Base-by-base conservation (phyloP, 2,888 invertebrate genomes). In the Scotopteryx bipunctaria region DNA sequence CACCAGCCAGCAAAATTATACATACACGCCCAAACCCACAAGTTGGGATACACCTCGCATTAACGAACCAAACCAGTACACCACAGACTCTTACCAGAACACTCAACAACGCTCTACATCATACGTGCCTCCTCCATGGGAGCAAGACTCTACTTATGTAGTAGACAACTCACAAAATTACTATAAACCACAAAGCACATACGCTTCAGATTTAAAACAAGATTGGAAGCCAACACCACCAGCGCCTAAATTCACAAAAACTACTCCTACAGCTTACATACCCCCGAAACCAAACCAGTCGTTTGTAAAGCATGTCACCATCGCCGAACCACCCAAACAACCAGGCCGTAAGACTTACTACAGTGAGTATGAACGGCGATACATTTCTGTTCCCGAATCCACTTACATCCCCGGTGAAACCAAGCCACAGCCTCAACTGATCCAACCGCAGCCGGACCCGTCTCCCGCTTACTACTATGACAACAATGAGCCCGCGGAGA, bases 41-140 rank as follows among this genome's bases (percentile, higher is more conserved):
- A 70, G 61, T 49, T 86, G 86, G 85, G 65, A 75, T 23, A 69
- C 77, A 51, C 31, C 61, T 5, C 57, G 51, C 6, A 57, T 58
- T 49, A 71, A 67, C 52, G 63, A 64, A 52, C 71, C 60, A 6
- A 81, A 74, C 54, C 84, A 81, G 57, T 85, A 79, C 61, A 78
- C 78, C 21, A 66, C 78, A 44, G 80, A 87, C 53, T 78, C 59
- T 29, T 87, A 83, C 54, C 77, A 85, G 56, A 76, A 76, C n/a
- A 65, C 78, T 42, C 83, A 83, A 43, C 78, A 83, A 47, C 80
- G 80, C 58, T 78, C 85, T 14, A 78, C 87, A 6, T 81, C 84
- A 16, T 90, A 90, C 53, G 86, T 90, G 3, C 90, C 90, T 46
- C 90, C 90, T 27, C 90, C 90, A 6, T 90, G 90, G 90, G 90